Percentiles rank a stretch among this genome's conserved stretches.
Evolutionary conservation across 2,797 vertebrate genomes (phyloP).

Genomic region (Urosaurus nigricauda): DNA sequence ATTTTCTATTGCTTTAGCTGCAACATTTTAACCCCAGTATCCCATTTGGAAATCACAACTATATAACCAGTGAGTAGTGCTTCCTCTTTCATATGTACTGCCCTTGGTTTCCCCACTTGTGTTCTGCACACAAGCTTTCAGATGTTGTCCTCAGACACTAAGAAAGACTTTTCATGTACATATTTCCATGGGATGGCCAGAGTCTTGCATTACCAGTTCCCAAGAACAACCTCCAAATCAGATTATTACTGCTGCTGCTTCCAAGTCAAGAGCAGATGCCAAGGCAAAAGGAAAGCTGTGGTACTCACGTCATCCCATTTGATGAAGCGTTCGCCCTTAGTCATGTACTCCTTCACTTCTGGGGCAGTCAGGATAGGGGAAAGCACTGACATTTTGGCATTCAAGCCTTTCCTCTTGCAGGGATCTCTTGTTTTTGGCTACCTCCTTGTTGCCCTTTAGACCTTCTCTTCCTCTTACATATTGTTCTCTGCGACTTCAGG

Average conservation of each 20-base stretch:
- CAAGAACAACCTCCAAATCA: background rate
- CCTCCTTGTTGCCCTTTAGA: constrained; percentile 59
- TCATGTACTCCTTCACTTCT: constrained; percentile 89
- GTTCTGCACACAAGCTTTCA: fast-evolving
- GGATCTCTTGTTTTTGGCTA: constrained; percentile 47
- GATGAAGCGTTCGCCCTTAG: constrained; percentile 93
- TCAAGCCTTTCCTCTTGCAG: constrained; percentile 23
- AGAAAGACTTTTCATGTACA: background rate
- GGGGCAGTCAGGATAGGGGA: constrained; percentile 83
- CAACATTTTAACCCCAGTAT: too few species aligned
- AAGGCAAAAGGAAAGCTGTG: background rate
- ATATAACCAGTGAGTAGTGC: background rate
- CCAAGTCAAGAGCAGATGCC: background rate
- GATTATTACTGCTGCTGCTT: fast-evolving
- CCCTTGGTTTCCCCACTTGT: background rate
- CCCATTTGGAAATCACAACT: background rate
- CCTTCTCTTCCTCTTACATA: constrained; percentile 59
- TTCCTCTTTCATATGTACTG: background rate
- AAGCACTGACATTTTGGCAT: constrained; percentile 87
- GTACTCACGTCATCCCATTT: constrained; percentile 97
- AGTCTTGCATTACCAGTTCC: background rate
- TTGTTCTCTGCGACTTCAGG: constrained; percentile 66
- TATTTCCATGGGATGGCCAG: too few species aligned
- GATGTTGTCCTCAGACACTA: background rate
- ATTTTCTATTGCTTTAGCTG: too few species aligned